These are phyloP conservation scores for Apomyelois bistriatella DNA, from an alignment of 2,888 invertebrate genomes.

Conservation along the genomic window DNA sequence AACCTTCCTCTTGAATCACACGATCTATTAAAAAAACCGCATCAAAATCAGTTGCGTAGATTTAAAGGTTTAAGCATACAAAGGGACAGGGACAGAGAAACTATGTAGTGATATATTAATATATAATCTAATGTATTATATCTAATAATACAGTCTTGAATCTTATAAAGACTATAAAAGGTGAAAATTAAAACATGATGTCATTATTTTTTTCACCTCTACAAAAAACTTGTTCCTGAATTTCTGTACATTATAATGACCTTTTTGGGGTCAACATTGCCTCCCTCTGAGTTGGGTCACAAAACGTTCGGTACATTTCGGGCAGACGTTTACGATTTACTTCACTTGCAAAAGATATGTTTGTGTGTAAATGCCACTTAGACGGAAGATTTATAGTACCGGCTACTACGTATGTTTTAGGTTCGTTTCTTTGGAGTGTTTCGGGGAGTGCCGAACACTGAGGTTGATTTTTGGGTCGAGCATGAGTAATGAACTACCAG, in stretches of 20 bases:
- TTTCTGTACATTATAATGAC: background rate
- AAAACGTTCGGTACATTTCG: conserved; percentile 37
- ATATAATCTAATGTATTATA: too few species aligned
- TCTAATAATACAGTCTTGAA: too few species aligned
- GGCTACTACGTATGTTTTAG: conserved; percentile 33
- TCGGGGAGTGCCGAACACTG: background rate
- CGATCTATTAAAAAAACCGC: too few species aligned
- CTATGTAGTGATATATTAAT: too few species aligned
- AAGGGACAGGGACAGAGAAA: too few species aligned
- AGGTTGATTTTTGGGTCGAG: background rate
- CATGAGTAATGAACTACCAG: background rate
- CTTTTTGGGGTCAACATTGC: background rate
- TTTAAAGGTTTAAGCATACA: too few species aligned
- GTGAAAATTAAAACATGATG: too few species aligned
- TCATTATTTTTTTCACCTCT: too few species aligned
- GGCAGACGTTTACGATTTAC: conserved; percentile 70
- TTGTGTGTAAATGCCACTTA: conserved; percentile 75
- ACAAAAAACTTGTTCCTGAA: background rate
- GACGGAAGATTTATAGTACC: conserved; percentile 61
- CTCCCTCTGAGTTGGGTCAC: conserved; percentile 29
- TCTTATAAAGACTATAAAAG: too few species aligned
- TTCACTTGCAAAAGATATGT: conserved; percentile 56
- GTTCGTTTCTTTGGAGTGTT: background rate
- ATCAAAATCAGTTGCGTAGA: too few species aligned
- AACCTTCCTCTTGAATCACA: too few species aligned